Evolutionary conservation across 2,888 invertebrate species (phyloP).

Genomic region (Drosophila emarginata): DNA sequence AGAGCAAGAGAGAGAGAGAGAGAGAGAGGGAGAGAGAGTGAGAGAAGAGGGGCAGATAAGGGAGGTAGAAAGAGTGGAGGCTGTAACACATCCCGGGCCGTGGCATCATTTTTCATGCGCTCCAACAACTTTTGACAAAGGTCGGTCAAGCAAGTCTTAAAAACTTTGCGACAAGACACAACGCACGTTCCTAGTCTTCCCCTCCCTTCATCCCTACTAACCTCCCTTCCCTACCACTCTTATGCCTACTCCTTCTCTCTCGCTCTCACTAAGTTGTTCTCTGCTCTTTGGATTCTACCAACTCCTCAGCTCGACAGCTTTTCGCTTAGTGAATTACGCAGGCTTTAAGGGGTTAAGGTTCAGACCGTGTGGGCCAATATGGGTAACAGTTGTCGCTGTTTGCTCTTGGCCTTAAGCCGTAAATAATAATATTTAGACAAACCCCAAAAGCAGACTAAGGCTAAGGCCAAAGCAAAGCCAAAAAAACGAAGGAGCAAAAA

Average conservation of each 20-base stretch:
- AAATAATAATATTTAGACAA: conserved; percentile 78
- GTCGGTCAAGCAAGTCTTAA: conserved; percentile 79
- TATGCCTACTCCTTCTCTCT: neutral
- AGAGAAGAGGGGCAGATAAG: neutral
- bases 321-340: conserved; percentile 75
- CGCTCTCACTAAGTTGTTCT: no score
- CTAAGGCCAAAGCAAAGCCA: neutral
- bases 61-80: neutral
- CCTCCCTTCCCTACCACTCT: neutral
- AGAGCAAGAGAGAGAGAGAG: neutral
- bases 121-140: conserved; percentile 78
- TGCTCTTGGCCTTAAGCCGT: conserved; percentile 74
- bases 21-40: conserved; percentile 9
- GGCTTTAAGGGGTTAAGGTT: conserved; percentile 75
- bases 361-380: conserved; percentile 54
- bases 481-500: neutral
- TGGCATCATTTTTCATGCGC: conserved; percentile 78
- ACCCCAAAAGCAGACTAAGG: conserved; percentile 27
- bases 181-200: conserved; percentile 65
- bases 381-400: conserved; percentile 75
- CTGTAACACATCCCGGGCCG: conserved; percentile 61
- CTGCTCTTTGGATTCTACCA: conserved; percentile 3
- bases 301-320: conserved; percentile 37
- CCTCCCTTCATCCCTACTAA: neutral
- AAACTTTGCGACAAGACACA: conserved; percentile 77